Base-by-base conservation (phyloP, 2,888 invertebrate genomes). In the Dinocampus coccinellae region DNA sequence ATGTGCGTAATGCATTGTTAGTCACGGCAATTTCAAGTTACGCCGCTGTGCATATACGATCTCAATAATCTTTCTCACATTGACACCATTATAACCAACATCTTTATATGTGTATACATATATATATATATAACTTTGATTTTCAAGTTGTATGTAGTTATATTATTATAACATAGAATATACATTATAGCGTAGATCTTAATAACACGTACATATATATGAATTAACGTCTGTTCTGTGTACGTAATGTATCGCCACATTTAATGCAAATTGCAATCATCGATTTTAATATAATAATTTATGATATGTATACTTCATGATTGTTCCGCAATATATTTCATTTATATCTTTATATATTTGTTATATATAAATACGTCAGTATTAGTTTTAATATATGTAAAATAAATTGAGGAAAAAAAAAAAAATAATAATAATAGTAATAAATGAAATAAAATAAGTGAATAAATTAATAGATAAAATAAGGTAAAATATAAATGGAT, bases 1-100 rank as follows among this genome's bases (percentile, higher is more conserved):
- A 70, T 58, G 68, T 69, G 73, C 72, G 71, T 73, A 75, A 77
- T 72, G 76, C 72, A 75, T 68, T 75, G 75, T 78, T 78, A 75
- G 74, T 77, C 58, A 72, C 71, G 73, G 76, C 64, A 75, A 78
- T 76, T 76, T 74, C 57, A 64, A 67, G 57, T 73, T 68, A 52
- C 57, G 47, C 47, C 64, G 71, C 73, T 64, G 67, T 53, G 34
- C 52, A 47, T 47, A 47, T 57, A 67, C 70, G 73, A 73, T 72
- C 72, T 73, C 69, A 68, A 76, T 72, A 70, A 73, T 64, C 65
- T 65, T 57, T 61, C 67, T 75, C 67, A 68, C 63, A 75, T 74
- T 67, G 70, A 63, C 55, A 65, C 69, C 74, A 71, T 73, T 69
- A 64, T 33, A 63, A 57, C 53, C 66, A 67, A 65, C 70, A 36